Base-by-base conservation (phyloP, 1,140 invertebrate genomes). In the Watersipora subatra region DNA sequence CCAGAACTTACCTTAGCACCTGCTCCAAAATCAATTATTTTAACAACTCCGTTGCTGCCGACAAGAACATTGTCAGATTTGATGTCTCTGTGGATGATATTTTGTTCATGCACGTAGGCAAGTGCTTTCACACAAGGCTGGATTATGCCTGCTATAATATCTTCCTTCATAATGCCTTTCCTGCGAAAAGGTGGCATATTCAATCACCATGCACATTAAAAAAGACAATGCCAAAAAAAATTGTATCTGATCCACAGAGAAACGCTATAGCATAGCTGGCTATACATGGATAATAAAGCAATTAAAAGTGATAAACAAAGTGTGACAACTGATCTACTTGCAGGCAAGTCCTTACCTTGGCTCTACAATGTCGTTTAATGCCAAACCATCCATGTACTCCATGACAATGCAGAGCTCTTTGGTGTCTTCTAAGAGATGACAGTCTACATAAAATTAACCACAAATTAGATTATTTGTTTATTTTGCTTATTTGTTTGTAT, bases 321-420 rank as follows among this genome's bases (percentile, higher is more conserved):
- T n/a, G n/a, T n/a, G n/a, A n/a, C n/a, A n/a, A n/a, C n/a, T n/a
- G n/a, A n/a, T n/a, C n/a, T n/a, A n/a, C n/a, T n/a, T n/a, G n/a
- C n/a, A n/a, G n/a, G n/a, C n/a, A n/a, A n/a, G n/a, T n/a, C n/a
- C 58, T 28, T 17, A 59, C 22, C 58, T 7, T 15, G 69, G 78
- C 25, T 93, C 96, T n/a, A 98, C 93, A 71, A 98, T 96, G 79
- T 99, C 94, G 0, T 96, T 99, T 28, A 99, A 84, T 1, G 95
- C 93, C 15, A 95, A 96, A 22, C 94, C 95, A 75, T 97, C 94
- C 68, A 99, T 85, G 77, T 93, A 99, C 76, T 99, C 97, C 96
- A 99, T 99, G 0, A 98, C 92, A 0, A 99, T 94, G 93, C 96
- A 97, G n/a, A 98, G 81, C 82, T 98, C 93, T 28, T 12, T 59